Base-by-base conservation (phyloP, 2,797 vertebrate species). In the Chromobotia macracanthus region DNA sequence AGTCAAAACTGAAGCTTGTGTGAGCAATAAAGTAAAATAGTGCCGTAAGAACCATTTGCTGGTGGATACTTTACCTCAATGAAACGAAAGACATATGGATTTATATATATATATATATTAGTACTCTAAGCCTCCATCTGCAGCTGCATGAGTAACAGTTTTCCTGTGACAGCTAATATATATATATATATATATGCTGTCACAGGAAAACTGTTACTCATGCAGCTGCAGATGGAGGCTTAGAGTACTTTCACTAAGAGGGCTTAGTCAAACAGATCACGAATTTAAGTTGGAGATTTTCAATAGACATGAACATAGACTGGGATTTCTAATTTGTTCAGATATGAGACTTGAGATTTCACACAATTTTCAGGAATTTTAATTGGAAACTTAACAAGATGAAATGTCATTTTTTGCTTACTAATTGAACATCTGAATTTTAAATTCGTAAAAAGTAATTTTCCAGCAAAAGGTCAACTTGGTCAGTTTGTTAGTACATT, bases 191-290 rank as follows among this genome's bases (percentile, higher is more conserved):
- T 50, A 61, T 12, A 48, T 38, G 16, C 72, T 65, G 48, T 58
- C 15, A 41, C 28, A 74, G 23, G 18, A 25, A 46, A 74, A 74
- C 38, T 68, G 18, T 60, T 74, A 58, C 25, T 75, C 66, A 80
- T 83, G 31, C 18, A 58, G 51, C 21, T 75, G 55, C 72, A 79
- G 77, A 79, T 72, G 75, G 80, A 50, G 51, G 77, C 72, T 83
- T 83, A 66, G 41, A 41, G 72, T 64, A 41, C 28, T 80, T 71
- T 48, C 19, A 44, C 77, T 80, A 72, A 82, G 72, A 79, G 38
- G 76, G 56, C 76, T 79, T 79, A 82, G 76, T 82, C 71, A 56
- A 63, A 74, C 56, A 75, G 61, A 82, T 72, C 81, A 75, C 2
- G 13, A 72, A 83, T 67, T 75, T 83, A 77, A 51, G 61, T 55